These are phyloP conservation scores for Chloroceryle aenea DNA, from an alignment of 2,113 vertebrate species.

Conservation along the genomic window DNA sequence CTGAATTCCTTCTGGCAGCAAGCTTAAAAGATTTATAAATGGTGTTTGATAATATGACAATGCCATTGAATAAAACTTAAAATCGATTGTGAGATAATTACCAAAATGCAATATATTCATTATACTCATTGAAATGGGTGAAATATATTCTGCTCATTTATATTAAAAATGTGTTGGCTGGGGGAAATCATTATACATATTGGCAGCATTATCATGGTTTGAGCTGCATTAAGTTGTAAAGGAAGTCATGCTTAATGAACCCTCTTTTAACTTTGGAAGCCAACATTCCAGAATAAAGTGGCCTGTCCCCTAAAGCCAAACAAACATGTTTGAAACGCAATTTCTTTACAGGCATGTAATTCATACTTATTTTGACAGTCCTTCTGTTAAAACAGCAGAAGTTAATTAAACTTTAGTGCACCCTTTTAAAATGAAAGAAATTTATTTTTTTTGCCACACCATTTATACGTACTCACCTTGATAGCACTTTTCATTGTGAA, in stretches of 20 bases:
- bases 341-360: not conserved
- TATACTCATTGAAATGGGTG: not conserved
- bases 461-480: slow-evolving; percentile 4
- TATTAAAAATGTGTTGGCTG: not conserved
- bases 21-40: not conserved
- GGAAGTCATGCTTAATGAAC: not conserved
- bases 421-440: slow-evolving; percentile 48
- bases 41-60: not conserved
- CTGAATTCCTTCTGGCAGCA: not conserved
- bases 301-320: not conserved
- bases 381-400: slow-evolving; percentile 17
- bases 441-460: not conserved
- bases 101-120: not conserved
- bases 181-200: not conserved
- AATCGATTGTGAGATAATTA: not conserved
- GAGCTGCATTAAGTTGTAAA: not conserved
- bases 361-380: not conserved
- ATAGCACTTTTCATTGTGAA: not conserved
- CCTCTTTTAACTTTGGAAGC: not conserved
- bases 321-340: not conserved
- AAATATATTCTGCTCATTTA: not conserved
- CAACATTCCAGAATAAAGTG: not conserved
- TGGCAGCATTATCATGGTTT: not conserved
- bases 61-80: not conserved
- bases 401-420: slow-evolving; percentile 7